phyloP scores from a whole-genome alignment of 2,888 invertebrate genomes.

The Calliscelio sp. region DNA sequence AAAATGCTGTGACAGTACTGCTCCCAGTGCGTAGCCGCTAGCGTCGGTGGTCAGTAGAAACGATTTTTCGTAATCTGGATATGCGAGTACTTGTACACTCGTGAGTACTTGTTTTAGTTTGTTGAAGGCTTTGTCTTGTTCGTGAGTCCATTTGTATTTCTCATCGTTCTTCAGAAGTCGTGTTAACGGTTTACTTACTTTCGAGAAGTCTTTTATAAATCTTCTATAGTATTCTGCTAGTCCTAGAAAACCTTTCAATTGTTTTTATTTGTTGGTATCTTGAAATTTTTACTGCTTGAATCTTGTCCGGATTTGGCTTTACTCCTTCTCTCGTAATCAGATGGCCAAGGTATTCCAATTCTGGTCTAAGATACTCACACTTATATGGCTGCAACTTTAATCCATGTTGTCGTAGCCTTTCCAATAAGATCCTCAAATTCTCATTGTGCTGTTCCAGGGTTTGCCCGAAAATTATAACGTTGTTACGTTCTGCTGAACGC shows the following conservation, averaged over 20 bases:
- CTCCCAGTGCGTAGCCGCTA: not conserved
- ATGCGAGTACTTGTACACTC: not conserved
- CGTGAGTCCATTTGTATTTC: not conserved
- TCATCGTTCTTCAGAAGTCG: constrained; percentile 1
- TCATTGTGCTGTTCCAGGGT: not conserved
- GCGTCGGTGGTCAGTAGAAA: constrained; percentile 22
- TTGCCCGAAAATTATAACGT: not conserved
- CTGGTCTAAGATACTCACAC: constrained; percentile 1
- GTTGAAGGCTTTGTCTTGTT: constrained; percentile 13
- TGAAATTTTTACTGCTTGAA: not conserved
- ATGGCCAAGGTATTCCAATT: constrained; percentile 1
- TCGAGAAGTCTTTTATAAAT: constrained; percentile 12
- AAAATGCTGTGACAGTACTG: not conserved
- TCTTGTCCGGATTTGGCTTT: not conserved
- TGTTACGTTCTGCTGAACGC: not conserved
- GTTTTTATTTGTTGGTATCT: not conserved
- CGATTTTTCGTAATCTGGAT: not conserved
- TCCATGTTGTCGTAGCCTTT: constrained; percentile 6
- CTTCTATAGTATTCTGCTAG: constrained; percentile 1
- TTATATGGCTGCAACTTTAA: constrained; percentile 11
- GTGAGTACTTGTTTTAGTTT: constrained; percentile 1
- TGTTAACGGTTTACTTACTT: constrained; percentile 7
- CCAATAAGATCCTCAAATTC: not conserved
- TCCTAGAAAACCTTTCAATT: constrained; percentile 11
- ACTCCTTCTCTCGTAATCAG: constrained; percentile 1